phyloP scores from a whole-genome alignment of 1,140 invertebrate species.

The Ceratitis capitata region DNA sequence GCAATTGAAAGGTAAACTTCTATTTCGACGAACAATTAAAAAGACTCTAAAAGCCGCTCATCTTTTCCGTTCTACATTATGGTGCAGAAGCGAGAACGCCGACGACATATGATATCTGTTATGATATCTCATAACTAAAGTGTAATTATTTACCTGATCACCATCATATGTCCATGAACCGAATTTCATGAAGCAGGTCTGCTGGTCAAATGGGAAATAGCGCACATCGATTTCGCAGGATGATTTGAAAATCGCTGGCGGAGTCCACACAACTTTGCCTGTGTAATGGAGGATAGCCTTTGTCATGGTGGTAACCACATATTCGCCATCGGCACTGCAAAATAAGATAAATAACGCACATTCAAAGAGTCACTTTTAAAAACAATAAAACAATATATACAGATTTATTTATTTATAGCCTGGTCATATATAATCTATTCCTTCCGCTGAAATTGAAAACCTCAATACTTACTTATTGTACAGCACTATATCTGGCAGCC shows the following conservation, averaged over 20 bases:
- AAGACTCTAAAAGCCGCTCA: too few relatives aligned
- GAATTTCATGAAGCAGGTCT: conserved; percentile 96
- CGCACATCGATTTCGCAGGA: conserved; percentile 97
- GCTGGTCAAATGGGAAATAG: conserved; percentile 97
- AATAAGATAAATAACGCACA: neutral
- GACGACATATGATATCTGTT: too few relatives aligned
- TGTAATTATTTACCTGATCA: conserved; percentile 77
- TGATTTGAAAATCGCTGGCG: conserved; percentile 97
- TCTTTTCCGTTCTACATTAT: too few relatives aligned
- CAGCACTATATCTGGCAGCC: conserved; percentile 95
- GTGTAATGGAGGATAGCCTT: conserved; percentile 92
- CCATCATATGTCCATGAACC: conserved; percentile 99
- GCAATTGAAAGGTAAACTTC: too few relatives aligned
- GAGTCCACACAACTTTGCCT: conserved; percentile 91
- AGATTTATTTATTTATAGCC: too few relatives aligned
- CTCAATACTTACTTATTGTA: conserved; percentile 88
- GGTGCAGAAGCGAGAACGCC: too few relatives aligned
- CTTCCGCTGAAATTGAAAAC: too few relatives aligned
- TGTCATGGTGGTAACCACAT: conserved; percentile 97
- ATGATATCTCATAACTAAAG: too few relatives aligned
- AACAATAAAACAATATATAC: neutral
- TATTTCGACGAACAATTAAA: too few relatives aligned
- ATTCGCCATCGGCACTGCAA: conserved; percentile 93
- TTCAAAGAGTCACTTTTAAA: neutral
- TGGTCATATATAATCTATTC: too few relatives aligned